Conservation (phyloP, 1,140 invertebrate genomes). For the Helicoverpa zea region DNA sequence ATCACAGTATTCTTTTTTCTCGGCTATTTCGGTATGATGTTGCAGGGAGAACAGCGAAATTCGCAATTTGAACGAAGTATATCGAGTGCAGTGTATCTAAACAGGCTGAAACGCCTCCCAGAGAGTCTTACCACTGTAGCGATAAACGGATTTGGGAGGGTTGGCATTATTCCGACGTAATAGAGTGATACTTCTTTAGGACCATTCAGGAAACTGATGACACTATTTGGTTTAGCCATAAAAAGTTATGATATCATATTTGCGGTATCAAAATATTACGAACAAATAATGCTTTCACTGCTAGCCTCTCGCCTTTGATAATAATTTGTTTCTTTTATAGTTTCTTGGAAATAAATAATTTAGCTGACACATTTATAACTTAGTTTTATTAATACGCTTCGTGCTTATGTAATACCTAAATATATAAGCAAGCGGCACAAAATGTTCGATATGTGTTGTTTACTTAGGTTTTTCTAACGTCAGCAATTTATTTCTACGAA, state of each 20-base stretch:
- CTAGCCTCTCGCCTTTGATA: slow-evolving; percentile 41
- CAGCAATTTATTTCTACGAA: slow-evolving; percentile 2
- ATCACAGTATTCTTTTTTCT: slow-evolving; percentile 52
- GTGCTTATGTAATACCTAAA: slow-evolving; percentile 22
- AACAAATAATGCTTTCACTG: slow-evolving; percentile 63
- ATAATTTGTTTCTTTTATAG: slow-evolving; percentile 50
- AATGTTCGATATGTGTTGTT: slow-evolving; percentile 22
- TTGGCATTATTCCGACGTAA: slow-evolving; percentile 75
- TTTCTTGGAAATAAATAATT: slow-evolving; percentile 24
- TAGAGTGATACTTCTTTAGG: slow-evolving; percentile 82
- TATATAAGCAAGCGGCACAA: neutral
- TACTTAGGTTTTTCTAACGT: slow-evolving; percentile 7
- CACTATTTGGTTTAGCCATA: slow-evolving; percentile 81
- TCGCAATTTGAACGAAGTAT: slow-evolving; percentile 63
- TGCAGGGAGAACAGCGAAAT: slow-evolving; percentile 59
- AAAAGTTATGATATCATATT: slow-evolving; percentile 80
- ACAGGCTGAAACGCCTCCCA: slow-evolving; percentile 61
- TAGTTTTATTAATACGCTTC: neutral
- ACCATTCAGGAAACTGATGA: slow-evolving; percentile 80
- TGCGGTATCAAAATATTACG: slow-evolving; percentile 75
- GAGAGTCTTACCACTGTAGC: slow-evolving; percentile 66
- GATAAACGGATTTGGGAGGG: slow-evolving; percentile 76
- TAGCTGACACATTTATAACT: slow-evolving; percentile 29
- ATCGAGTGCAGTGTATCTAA: slow-evolving; percentile 74
- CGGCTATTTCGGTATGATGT: slow-evolving; percentile 53